phyloP scores from a whole-genome alignment of 2,888 invertebrate species.

The Chaetoderma sp. region DNA sequence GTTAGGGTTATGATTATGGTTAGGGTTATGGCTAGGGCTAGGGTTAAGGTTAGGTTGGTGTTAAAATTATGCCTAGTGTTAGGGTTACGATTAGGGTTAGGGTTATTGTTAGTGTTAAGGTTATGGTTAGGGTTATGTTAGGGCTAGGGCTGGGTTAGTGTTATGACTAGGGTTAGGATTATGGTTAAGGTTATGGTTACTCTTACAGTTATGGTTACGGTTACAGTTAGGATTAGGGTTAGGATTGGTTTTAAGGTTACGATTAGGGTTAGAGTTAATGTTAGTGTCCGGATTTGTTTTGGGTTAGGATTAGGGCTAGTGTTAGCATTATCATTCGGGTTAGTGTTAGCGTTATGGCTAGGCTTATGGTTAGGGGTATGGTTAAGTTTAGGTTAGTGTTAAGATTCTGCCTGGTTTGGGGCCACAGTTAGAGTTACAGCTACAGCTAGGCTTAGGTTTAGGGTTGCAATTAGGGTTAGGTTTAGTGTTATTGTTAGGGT shows the following conservation, averaged over 20 bases:
- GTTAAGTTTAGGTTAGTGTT: neutral
- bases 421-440: neutral
- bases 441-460: conserved; percentile 2
- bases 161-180: too few species aligned
- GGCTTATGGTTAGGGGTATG: conserved; percentile 1
- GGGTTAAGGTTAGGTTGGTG: conserved; percentile 20
- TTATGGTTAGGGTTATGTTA: conserved; percentile 21
- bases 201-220: conserved; percentile 10
- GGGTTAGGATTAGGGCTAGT: conserved; percentile 22
- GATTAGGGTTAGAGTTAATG: conserved; percentile 35
- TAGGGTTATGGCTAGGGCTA: too few species aligned
- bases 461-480: conserved; percentile 1
- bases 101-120: conserved; percentile 29
- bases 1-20: too few species aligned
- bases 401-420: neutral
- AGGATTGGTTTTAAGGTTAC: conserved; percentile 12
- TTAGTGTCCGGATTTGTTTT: conserved; percentile 37
- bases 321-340: neutral
- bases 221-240: conserved; percentile 6
- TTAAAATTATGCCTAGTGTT: too few species aligned
- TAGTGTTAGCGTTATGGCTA: conserved; percentile 1
- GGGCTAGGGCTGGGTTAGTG: conserved; percentile 15
- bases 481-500: too few species aligned
- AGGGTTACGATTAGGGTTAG: too few species aligned
- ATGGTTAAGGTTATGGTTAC: neutral